These are phyloP conservation scores for Pachyramphus minor DNA, from an alignment of 2,113 vertebrate species.

Conservation along the genomic window DNA sequence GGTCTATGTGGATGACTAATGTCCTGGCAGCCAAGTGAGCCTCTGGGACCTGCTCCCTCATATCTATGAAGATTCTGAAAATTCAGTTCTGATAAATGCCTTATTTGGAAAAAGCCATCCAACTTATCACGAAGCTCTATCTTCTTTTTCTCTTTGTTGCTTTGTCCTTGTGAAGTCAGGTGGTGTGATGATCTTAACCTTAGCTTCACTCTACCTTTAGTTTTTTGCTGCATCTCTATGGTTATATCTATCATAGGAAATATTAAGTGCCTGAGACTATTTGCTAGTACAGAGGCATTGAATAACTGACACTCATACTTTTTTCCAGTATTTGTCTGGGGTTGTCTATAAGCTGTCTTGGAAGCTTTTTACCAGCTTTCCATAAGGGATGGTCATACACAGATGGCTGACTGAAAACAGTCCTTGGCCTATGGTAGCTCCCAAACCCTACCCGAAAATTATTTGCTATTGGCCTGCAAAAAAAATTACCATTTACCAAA, in stretches of 20 bases:
- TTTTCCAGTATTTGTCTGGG: background rate
- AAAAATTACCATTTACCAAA: background rate
- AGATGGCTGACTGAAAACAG: background rate
- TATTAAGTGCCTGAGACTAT: background rate
- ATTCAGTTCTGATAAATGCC: background rate
- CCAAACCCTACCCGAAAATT: background rate
- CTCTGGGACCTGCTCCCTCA: background rate
- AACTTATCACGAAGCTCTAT: background rate
- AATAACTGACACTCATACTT: background rate
- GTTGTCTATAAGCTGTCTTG: background rate
- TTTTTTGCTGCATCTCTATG: background rate
- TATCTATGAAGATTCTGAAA: background rate
- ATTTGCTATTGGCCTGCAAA: background rate
- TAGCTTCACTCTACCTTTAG: background rate
- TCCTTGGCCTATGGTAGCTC: background rate
- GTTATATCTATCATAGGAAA: background rate
- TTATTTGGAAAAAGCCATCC: background rate
- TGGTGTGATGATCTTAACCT: background rate
- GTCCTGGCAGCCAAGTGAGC: fast-evolving
- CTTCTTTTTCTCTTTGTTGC: background rate
- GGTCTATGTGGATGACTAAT: background rate
- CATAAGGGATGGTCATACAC: background rate
- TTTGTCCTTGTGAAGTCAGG: background rate
- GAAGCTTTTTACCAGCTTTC: background rate
- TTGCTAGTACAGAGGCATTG: background rate